These are phyloP conservation scores for Idaea biselata DNA, from an alignment of 2,888 invertebrate species.

Conservation along the genomic window DNA sequence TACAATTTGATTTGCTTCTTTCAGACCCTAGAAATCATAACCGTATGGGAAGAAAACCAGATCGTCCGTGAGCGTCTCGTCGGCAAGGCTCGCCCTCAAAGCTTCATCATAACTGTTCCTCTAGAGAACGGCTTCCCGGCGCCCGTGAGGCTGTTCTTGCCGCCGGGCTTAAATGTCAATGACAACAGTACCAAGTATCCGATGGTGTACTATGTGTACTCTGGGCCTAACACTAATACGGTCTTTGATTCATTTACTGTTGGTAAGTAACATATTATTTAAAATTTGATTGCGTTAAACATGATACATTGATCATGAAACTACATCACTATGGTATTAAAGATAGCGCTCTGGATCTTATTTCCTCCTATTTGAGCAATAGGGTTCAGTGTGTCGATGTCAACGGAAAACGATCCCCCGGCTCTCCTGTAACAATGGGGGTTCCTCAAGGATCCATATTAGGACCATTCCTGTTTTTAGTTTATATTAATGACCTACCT, in stretches of 20 bases:
- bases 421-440: too few relatives aligned
- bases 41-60: conserved; percentile 82
- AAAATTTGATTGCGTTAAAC: too few relatives aligned
- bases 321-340: too few relatives aligned
- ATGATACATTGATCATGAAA: too few relatives aligned
- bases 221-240: conserved; percentile 90
- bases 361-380: too few relatives aligned
- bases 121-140: conserved; percentile 81
- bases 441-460: too few relatives aligned
- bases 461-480: too few relatives aligned
- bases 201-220: conserved; percentile 88
- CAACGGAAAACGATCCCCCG: too few relatives aligned
- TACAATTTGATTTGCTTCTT: too few relatives aligned
- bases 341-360: too few relatives aligned
- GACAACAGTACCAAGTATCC: conserved; percentile 82
- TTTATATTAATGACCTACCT: too few relatives aligned
- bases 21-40: conserved; percentile 40
- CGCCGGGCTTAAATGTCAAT: conserved; percentile 83
- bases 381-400: too few relatives aligned
- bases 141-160: conserved; percentile 83
- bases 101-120: conserved; percentile 79
- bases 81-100: conserved; percentile 73
- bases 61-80: conserved; percentile 72
- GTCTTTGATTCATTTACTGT: conserved; percentile 85
- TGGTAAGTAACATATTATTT: conserved; percentile 54